Evolutionary conservation across 2,888 invertebrate genomes (phyloP).

Genomic region (Salticus scenicus): DNA sequence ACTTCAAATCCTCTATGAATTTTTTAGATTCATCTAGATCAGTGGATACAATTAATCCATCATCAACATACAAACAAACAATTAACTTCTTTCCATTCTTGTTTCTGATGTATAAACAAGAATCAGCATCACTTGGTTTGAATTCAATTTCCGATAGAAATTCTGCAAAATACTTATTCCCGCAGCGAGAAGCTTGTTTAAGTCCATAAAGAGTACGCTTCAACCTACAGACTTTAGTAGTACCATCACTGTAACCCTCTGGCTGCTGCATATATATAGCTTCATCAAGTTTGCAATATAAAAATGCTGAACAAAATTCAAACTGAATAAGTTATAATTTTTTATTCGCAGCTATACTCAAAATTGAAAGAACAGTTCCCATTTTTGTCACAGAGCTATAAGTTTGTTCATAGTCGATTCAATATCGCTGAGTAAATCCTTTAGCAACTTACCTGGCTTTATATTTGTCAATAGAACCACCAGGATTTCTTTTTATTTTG

Average conservation of each 20-base stretch:
- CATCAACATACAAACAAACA: slow-evolving; percentile 38
- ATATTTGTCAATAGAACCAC: slow-evolving; percentile 29
- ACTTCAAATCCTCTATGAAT: slow-evolving; percentile 24
- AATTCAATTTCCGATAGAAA: slow-evolving; percentile 39
- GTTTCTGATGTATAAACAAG: slow-evolving; percentile 24
- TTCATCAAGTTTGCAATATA: background rate
- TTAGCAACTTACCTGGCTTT: slow-evolving; percentile 13
- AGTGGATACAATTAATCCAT: slow-evolving; percentile 37
- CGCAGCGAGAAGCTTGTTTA: slow-evolving; percentile 55
- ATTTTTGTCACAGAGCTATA: no score
- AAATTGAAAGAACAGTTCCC: background rate
- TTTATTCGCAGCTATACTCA: background rate
- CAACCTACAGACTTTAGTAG: background rate
- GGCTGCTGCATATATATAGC: background rate
- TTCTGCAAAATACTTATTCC: slow-evolving; percentile 44
- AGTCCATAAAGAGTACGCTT: slow-evolving; percentile 55
- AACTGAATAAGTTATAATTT: background rate
- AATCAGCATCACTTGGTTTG: slow-evolving; percentile 35
- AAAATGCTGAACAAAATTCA: background rate
- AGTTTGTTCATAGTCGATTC: no score
- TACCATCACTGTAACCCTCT: background rate
- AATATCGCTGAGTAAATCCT: slow-evolving; percentile 52
- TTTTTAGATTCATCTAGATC: slow-evolving; percentile 11
- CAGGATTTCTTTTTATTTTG: slow-evolving; percentile 57
- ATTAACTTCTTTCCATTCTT: slow-evolving; percentile 13